Base-by-base conservation (phyloP, 2,888 invertebrate species). In the Piscicola geometra region DNA sequence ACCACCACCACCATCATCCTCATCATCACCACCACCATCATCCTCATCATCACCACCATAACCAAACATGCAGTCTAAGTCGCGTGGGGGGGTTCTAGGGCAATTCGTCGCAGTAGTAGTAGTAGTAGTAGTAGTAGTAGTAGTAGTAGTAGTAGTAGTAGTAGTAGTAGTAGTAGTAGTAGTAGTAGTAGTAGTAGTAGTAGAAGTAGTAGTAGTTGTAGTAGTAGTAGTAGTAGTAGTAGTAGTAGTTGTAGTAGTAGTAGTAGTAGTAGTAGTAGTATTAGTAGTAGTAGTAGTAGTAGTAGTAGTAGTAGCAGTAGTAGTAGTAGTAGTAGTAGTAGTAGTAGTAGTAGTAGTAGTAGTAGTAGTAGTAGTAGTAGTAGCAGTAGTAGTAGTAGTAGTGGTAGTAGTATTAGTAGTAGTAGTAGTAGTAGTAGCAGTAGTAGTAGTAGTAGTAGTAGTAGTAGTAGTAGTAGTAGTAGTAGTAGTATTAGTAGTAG, bases 81-180 rank as follows among this genome's bases (percentile, higher is more conserved):
- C n/a, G n/a, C n/a, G n/a, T n/a, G n/a, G n/a, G n/a, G n/a, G n/a
- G n/a, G n/a, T n/a, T n/a, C n/a, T n/a, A n/a, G n/a, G n/a, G n/a
- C n/a, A n/a, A n/a, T n/a, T n/a, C n/a, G n/a, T n/a, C n/a, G n/a
- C n/a, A n/a, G n/a, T n/a, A n/a, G n/a, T n/a, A n/a, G n/a, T n/a
- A n/a, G n/a, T n/a, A n/a, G n/a, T n/a, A n/a, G n/a, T n/a, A n/a
- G n/a, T n/a, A n/a, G n/a, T n/a, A n/a, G n/a, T n/a, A n/a, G n/a
- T n/a, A n/a, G 70, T 70, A 70, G 70, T 70, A 70, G 70, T 70
- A 70, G 70, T 70, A 70, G 70, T 70, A 70, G 70, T 70, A 70
- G 70, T 70, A 70, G 70, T 70, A 70, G 70, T 70, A 70, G 70
- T 70, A 70, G 70, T 70, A 70, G 70, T 70, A 70, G 70, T 35